phyloP scores from a whole-genome alignment of 2,888 invertebrate genomes.

The Drymonia ruficornis region DNA sequence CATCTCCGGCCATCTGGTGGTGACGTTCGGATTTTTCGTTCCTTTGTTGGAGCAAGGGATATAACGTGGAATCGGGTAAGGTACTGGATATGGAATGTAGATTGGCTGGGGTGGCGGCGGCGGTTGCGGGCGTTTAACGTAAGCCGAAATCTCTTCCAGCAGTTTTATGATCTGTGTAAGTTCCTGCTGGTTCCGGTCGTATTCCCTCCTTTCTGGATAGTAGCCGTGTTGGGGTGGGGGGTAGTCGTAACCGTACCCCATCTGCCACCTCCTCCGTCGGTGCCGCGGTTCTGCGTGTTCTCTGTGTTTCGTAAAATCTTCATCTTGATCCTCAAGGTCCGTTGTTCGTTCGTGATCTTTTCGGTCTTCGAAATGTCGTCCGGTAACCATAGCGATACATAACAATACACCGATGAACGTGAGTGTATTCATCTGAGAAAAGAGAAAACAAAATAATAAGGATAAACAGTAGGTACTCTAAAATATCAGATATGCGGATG shows the following conservation, averaged over 20 bases:
- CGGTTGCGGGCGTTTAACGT: slow-evolving; percentile 48
- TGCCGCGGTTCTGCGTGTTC: slow-evolving; percentile 49
- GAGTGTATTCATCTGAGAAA: slow-evolving; percentile 65
- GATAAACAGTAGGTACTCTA: slow-evolving; percentile 27
- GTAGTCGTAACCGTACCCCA: slow-evolving; percentile 60
- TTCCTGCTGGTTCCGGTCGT: slow-evolving; percentile 54
- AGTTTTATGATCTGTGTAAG: slow-evolving; percentile 54
- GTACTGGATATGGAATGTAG: slow-evolving; percentile 66
- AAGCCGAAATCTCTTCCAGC: slow-evolving; percentile 61
- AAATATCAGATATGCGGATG: slow-evolving; percentile 21
- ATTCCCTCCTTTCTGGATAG: slow-evolving; percentile 57
- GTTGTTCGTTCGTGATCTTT: slow-evolving; percentile 39
- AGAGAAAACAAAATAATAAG: slow-evolving; percentile 34
- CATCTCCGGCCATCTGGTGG: slow-evolving; percentile 52
- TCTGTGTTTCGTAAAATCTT: slow-evolving; percentile 31
- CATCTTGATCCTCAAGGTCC: slow-evolving; percentile 34
- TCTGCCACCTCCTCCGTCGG: slow-evolving; percentile 59
- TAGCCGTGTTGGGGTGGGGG: slow-evolving; percentile 44
- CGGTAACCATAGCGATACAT: slow-evolving; percentile 49
- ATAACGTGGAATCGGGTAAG: slow-evolving; percentile 49
- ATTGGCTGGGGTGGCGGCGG: slow-evolving; percentile 63
- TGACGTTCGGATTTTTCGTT: slow-evolving; percentile 34
- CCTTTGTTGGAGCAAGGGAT: slow-evolving; percentile 39
- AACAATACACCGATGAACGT: slow-evolving; percentile 48
- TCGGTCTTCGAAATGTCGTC: slow-evolving; percentile 49